Percentiles rank a stretch among this genome's conserved stretches.
phyloP scores from a whole-genome alignment of 2,797 vertebrate species.

The Cirrhinus molitorella region DNA sequence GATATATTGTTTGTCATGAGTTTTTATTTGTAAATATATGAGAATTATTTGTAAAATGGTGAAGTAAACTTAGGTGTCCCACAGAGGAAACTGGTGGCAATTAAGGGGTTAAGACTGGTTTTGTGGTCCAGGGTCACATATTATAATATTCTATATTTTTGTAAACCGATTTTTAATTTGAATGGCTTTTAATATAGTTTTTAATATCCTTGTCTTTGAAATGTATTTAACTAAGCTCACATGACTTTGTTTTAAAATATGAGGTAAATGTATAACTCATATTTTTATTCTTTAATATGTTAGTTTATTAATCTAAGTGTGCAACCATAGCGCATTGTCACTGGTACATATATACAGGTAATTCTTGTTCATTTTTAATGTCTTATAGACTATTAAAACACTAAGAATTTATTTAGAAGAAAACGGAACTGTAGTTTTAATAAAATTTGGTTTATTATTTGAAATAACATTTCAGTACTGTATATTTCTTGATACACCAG shows the following conservation, averaged over 20 bases:
- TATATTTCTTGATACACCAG: not conserved
- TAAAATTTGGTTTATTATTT: not conserved
- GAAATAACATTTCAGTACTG: not conserved
- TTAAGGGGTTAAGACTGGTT: too few relatives aligned
- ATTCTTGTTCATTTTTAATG: too few relatives aligned
- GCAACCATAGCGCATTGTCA: not conserved
- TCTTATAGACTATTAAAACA: not conserved
- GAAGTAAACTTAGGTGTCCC: too few relatives aligned
- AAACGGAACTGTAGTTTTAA: not conserved
- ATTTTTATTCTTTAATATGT: not conserved
- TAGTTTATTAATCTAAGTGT: too few relatives aligned
- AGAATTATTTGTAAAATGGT: too few relatives aligned
- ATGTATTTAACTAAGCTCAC: not conserved
- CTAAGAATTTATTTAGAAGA: not conserved
- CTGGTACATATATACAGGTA: not conserved
- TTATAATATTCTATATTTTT: not conserved
- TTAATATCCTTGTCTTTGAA: not conserved
- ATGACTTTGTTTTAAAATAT: not conserved
- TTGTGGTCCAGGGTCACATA: too few relatives aligned
- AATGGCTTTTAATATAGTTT: not conserved
- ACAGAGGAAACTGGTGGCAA: too few relatives aligned
- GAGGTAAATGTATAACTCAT: not conserved
- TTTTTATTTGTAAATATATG: too few relatives aligned
- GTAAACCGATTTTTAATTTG: not conserved
- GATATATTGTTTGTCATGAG: too few relatives aligned